phyloP scores from a whole-genome alignment of 2,113 vertebrate species.

The Emydura subglobosa region DNA sequence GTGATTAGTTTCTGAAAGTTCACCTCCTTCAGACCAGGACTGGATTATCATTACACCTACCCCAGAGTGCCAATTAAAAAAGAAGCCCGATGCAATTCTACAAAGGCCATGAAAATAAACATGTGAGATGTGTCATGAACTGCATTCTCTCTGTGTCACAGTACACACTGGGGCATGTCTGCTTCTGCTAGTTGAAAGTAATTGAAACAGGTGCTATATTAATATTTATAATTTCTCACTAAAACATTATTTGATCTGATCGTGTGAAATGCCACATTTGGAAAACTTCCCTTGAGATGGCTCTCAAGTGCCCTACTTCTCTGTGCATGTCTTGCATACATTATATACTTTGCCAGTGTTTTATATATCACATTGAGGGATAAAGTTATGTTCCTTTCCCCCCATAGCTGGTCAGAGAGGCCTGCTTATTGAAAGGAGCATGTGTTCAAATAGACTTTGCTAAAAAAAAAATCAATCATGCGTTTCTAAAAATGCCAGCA shows the following conservation, averaged over 20 bases:
- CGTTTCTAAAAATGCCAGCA: fast-evolving
- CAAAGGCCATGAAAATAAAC: not conserved
- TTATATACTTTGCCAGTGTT: not conserved
- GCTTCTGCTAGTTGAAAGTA: not conserved
- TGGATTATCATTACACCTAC: not conserved
- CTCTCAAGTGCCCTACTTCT: not conserved
- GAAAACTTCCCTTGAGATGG: not conserved
- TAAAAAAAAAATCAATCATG: too few relatives aligned
- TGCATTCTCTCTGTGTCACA: not conserved
- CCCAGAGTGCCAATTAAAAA: slow-evolving; percentile 16
- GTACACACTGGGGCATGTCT: fast-evolving
- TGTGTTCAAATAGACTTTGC: not conserved
- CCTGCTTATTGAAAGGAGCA: not conserved
- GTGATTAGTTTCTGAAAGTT: not conserved
- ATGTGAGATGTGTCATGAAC: not conserved
- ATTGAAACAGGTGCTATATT: slow-evolving; percentile 26
- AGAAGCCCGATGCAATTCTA: not conserved
- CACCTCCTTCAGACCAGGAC: not conserved
- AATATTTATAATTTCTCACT: slow-evolving; percentile 43
- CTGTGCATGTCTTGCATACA: not conserved
- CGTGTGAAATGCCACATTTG: not conserved
- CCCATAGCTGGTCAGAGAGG: not conserved
- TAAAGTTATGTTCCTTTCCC: not conserved
- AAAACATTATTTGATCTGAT: slow-evolving; percentile 14
- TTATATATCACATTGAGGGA: not conserved